Base-by-base conservation (phyloP, 1,140 invertebrate genomes). In the Drosophila prosaltans region DNA sequence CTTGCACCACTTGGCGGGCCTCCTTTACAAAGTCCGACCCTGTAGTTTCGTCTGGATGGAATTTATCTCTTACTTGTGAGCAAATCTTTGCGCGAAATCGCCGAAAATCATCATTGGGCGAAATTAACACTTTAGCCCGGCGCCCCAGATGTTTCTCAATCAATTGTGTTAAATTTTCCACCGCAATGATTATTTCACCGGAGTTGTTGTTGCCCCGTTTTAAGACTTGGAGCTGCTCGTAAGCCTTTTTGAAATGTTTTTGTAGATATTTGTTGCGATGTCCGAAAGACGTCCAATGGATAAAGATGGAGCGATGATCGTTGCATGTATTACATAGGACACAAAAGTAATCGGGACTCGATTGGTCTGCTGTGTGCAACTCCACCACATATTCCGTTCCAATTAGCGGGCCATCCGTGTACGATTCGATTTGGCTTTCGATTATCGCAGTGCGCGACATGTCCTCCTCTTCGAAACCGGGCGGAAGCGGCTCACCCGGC, bases 321-420 rank as follows among this genome's bases (percentile, higher is more conserved):
- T 95, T 95, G 78, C 95, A 94, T 88, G 96, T 96, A 78, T 95
- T 94, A 92, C 96, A 97, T 48, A 97, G 93, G 69, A 95, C 93
- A 91, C 96, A 97, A 43, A 95, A 93, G 84, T 97, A 97, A 65
- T 93, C 93, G 1, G 95, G 95, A 81, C 96, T 95, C 65, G 92
- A 92, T 5, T 93, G 92, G 40, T 95, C 93, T 72, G 94, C 93
- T 66, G 95, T 95, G 28, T 94, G 93, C 72, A 96, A 86, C 91
- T 96, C 96, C 9, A 96, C 90, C 30, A 96, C 90, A 90, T 96
- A 97, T 90, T 96, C 96, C 9, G 96, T 85, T 30, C 95, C 95
- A 48, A 95, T 92, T 26, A 95, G 92, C 2, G 94, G 94, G 6
- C 92, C 90, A 3, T 67, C 74, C 2, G 71, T 76, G 62, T 93